Evolutionary conservation across 2,113 vertebrate species (phyloP).

Genomic region (Amblyopsis rosae): DNA sequence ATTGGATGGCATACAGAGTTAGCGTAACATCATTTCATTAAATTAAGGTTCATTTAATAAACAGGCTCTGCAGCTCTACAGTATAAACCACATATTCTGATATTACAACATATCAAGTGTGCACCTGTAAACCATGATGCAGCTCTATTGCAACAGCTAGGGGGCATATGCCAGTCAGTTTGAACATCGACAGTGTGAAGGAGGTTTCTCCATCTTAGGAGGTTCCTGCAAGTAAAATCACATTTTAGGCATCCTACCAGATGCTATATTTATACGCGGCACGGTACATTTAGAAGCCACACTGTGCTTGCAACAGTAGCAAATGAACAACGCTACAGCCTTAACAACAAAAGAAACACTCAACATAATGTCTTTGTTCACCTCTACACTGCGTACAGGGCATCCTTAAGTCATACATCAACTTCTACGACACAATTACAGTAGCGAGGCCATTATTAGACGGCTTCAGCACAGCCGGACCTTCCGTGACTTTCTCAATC

Average conservation of each 20-base stretch:
- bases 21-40: too few relatives aligned
- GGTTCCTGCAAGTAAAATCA: too few relatives aligned
- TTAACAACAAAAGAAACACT: neutral
- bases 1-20: too few relatives aligned
- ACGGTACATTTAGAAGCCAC: neutral
- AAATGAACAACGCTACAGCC: slow-evolving; percentile 5
- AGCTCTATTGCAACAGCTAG: too few relatives aligned
- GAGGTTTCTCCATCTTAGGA: too few relatives aligned
- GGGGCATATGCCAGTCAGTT: too few relatives aligned
- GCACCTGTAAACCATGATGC: too few relatives aligned
- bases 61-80: too few relatives aligned
- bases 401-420: slow-evolving; percentile 4
- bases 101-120: too few relatives aligned
- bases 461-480: neutral
- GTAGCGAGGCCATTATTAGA: neutral
- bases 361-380: neutral
- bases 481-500: neutral
- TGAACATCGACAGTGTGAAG: too few relatives aligned
- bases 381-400: neutral
- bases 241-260: neutral
- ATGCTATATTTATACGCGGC: neutral
- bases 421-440: neutral
- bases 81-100: too few relatives aligned
- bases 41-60: too few relatives aligned
- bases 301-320: neutral